Conservation (phyloP, 2,113 vertebrate species). For the Dromiciops gliroides region DNA sequence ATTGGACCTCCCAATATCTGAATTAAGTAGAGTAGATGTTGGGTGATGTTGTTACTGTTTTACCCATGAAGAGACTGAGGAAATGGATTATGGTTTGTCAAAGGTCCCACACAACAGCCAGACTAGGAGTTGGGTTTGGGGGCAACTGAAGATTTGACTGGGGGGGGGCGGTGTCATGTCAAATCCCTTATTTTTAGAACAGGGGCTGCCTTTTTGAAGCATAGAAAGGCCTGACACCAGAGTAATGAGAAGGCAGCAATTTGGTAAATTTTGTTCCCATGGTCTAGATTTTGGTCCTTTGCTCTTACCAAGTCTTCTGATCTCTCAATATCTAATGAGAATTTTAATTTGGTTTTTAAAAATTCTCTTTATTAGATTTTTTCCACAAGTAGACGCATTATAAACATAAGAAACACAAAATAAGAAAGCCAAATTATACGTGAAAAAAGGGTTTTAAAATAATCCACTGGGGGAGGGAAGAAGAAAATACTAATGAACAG, state of each 20-base stretch:
- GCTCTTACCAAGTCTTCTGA: slow-evolving; percentile 39
- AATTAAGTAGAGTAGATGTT: not conserved
- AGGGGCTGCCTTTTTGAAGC: not conserved
- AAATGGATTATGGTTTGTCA: not conserved
- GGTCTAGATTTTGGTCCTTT: not conserved
- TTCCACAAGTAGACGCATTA: slow-evolving; percentile 63
- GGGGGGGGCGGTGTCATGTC: not conserved
- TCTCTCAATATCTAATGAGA: slow-evolving; percentile 58
- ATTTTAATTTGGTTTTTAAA: slow-evolving; percentile 73
- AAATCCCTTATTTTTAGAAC: not conserved
- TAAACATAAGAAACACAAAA: slow-evolving; percentile 60
- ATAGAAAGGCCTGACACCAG: not conserved
- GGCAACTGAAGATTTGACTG: not conserved
- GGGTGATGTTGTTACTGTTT: not conserved
- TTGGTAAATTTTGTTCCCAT: not conserved
- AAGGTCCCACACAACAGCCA: not conserved
- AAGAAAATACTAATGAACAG: slow-evolving; percentile 8
- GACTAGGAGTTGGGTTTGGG: not conserved
- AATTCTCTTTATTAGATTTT: slow-evolving; percentile 77
- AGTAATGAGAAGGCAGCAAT: not conserved
- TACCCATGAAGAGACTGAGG: not conserved
- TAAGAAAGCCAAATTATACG: slow-evolving; percentile 36
- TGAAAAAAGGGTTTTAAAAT: slow-evolving; percentile 58
- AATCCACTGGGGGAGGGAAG: slow-evolving; percentile 27
- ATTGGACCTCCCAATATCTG: not conserved